Base-by-base conservation (phyloP, 2,113 vertebrate species). In the Coptodon bakossiorum region DNA sequence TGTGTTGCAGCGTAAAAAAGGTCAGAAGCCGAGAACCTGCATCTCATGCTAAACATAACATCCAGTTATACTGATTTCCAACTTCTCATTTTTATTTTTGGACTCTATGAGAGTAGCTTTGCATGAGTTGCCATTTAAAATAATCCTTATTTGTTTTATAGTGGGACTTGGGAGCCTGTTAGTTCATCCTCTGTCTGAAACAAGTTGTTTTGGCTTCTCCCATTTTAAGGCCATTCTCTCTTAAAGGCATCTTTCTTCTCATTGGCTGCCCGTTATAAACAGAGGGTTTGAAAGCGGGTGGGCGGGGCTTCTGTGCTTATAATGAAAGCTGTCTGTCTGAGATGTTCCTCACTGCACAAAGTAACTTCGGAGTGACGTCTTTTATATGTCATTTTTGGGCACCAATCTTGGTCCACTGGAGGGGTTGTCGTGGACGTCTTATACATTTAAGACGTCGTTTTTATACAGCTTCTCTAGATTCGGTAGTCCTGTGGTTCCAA, bases 401-500 rank as follows among this genome's bases (percentile, higher is more conserved):
- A 2, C 19, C 59, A n/a, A 0, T 36, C 16, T 34, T 34, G 16
- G 6, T 34, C 59, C 16, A 6, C 16, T 63, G 59, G 29, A 34
- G 16, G 16, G 9, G 17, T 63, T 63, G 31, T 63, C 0, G 3
- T 63, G 59, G 17, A 36, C 9, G 59, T 34, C 59, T 34, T 61
- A 61, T 34, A 61, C 9, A 61, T 6, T 61, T 61, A 61, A 61
- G 57, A 61, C 9, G 0, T 36, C 0, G 9, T 19, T n/a, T 63
- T n/a, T 66, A 66, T 36, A 0, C 17, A n/a, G 31, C 61, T 66
- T 66, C 31, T 36, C 61, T n/a, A n/a, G 31, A 36, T n/a, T 66
- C 31, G 36, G 31, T 0, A 0, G 61, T n/a, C 17, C 9, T 0
- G 16, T 36, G 4, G 1, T 4, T 66, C 61, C 61, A 66, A 66